Evolutionary conservation across 2,888 invertebrate genomes (phyloP).

Genomic region (Orthosia gothica): DNA sequence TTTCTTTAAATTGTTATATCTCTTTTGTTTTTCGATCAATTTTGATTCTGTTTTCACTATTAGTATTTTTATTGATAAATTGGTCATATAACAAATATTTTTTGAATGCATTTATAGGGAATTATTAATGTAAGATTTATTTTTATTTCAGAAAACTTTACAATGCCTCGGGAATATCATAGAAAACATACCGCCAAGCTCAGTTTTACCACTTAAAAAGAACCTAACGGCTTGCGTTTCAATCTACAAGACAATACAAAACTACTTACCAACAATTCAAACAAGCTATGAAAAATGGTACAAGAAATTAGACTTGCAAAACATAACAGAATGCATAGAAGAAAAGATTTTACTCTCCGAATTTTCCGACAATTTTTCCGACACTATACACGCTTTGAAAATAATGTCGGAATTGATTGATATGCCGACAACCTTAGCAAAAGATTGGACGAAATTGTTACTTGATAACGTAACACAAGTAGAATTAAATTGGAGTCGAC

Average conservation of each 20-base stretch:
- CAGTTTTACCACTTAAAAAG: constrained; percentile 56
- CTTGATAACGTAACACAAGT: neutral
- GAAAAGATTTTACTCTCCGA: constrained; percentile 59
- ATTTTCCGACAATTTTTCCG: constrained; percentile 45
- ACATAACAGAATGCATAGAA: constrained; percentile 68
- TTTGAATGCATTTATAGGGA: too few species aligned
- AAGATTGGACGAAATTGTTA: constrained; percentile 34
- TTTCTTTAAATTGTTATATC: too few species aligned
- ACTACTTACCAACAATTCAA: constrained; percentile 14
- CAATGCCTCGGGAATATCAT: constrained; percentile 67
- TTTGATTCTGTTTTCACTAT: too few species aligned
- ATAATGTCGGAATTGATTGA: constrained; percentile 54
- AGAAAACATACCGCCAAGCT: constrained; percentile 60
- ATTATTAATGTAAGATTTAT: neutral
- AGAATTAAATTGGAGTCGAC: constrained; percentile 37
- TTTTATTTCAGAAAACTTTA: constrained; percentile 73
- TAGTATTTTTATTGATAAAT: too few species aligned
- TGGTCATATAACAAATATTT: too few species aligned
- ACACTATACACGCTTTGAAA: constrained; percentile 60
- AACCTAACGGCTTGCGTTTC: constrained; percentile 62
- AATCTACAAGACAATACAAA: constrained; percentile 54
- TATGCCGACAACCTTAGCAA: neutral
- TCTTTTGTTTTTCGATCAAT: too few species aligned
- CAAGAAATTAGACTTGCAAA: constrained; percentile 59
- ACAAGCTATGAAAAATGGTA: constrained; percentile 61